Base-by-base conservation (phyloP, 2,888 invertebrate genomes). In the Fragum fragum region DNA sequence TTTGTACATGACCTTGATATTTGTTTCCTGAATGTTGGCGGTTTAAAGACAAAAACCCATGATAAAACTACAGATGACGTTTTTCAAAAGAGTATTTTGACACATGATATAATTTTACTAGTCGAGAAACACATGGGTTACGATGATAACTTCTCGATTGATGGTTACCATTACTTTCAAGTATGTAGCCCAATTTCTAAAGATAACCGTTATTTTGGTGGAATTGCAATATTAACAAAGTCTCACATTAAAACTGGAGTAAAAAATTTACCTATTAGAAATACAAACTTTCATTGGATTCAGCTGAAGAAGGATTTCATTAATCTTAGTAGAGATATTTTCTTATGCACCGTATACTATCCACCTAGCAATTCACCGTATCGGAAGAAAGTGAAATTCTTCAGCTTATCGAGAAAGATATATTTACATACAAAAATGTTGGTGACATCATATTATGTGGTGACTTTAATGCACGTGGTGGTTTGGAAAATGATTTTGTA, bases 31-130 rank as follows among this genome's bases (percentile, higher is more conserved):
- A 39, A 39, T 47, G 16, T 9, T n/a, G 47, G 5, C 2, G 47
- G 47, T 9, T 16, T 9, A 47, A 47, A 47, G 47, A 9, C 47
- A 5, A 47, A 47, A n/a, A 47, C 47, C n/a, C 47, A 47, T 47
- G 47, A 47, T n/a, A 47, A 47, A 47, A 47, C 47, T n/a, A 47
- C 14, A 47, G 47, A 47, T 47, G 47, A 47, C n/a, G n/a, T 47
- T 47, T 47, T 47, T n/a, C 47, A 18, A 16, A 47, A 47, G 47
- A 18, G 47, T 14, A 47, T 47, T 18, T 47, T 47, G 47, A n/a
- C 47, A 47, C 47, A 47, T 47, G 47, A 47, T 47, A 47, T 47
- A 47, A n/a, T 47, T 47, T 16, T 47, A 14, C n/a, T 47, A 14
- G 47, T 47, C n/a, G 47, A 47, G n/a, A 47, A 5, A 47, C 47